phyloP scores from a whole-genome alignment of 2,888 invertebrate species.

The Drosophila vallismaia region DNA sequence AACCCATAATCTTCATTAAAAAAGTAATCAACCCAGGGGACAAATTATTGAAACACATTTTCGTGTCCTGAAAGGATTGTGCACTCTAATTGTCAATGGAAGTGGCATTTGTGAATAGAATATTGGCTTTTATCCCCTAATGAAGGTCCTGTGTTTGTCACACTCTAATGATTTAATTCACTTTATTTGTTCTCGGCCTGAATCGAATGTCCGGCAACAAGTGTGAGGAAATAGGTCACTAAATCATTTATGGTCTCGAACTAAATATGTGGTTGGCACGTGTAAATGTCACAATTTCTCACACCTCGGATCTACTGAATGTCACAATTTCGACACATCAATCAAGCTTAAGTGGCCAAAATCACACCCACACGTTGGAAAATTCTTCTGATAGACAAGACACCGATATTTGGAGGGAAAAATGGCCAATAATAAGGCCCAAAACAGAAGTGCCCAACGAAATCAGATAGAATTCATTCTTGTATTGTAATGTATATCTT shows the following conservation, averaged over 20 bases:
- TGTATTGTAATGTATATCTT: conserved; percentile 24
- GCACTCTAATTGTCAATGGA: conserved; percentile 21
- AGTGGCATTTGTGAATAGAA: conserved; percentile 6
- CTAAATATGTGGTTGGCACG: conserved; percentile 31
- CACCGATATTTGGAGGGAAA: conserved; percentile 4
- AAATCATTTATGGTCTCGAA: conserved; percentile 31
- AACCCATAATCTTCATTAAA: conserved; percentile 14
- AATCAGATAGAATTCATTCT: conserved; percentile 49
- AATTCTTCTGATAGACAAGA: not conserved
- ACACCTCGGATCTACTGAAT: conserved; percentile 22
- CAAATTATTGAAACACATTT: conserved; percentile 15
- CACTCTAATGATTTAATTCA: conserved; percentile 41
- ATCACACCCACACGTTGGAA: conserved; percentile 12
- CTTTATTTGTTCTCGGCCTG: conserved; percentile 19
- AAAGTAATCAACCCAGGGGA: conserved; percentile 7
- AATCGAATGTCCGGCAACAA: conserved; percentile 19
- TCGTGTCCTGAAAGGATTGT: conserved; percentile 20
- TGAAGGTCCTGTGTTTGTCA: conserved; percentile 25
- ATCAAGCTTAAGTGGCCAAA: conserved; percentile 54
- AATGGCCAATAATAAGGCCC: conserved; percentile 6
- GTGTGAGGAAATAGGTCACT: conserved; percentile 10
- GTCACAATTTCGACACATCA: conserved; percentile 51
- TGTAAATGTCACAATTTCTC: conserved; percentile 36
- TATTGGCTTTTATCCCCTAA: conserved; percentile 25
- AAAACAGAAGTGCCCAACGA: conserved; percentile 39